A percentile compares a stretch with the other conserved stretches of the same genome.
Conservation (phyloP, 2,888 invertebrate species). For the Opisthograptis luteolata region DNA sequence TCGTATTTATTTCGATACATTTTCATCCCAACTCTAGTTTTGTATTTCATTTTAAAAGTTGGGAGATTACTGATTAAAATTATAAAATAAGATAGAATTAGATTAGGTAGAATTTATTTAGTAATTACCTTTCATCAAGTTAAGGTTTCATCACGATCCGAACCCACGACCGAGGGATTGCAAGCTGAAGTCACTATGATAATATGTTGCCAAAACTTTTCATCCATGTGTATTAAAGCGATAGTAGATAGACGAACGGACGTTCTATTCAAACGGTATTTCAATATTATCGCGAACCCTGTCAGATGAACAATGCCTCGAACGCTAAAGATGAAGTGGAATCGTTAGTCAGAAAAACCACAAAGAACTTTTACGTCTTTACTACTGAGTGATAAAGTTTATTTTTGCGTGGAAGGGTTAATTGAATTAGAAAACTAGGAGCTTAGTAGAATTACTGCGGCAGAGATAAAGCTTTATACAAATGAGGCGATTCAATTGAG, state of each 20-base stretch:
- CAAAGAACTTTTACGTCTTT: slow-evolving; percentile 38
- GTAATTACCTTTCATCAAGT: no score
- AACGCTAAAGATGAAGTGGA: slow-evolving; percentile 66
- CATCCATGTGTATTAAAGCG: slow-evolving; percentile 48
- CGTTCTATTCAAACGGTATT: slow-evolving; percentile 67
- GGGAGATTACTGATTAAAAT: no score
- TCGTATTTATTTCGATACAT: no score
- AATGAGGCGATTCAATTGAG: background rate
- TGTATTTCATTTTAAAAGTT: no score
- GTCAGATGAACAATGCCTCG: slow-evolving; percentile 71
- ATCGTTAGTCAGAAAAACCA: slow-evolving; percentile 61
- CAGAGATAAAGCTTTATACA: slow-evolving; percentile 7
- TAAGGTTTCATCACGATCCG: no score
- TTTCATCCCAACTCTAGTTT: no score
- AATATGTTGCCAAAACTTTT: background rate
- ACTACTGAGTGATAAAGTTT: slow-evolving; percentile 30
- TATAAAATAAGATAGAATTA: no score
- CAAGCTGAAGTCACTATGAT: no score
- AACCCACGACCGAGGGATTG: no score
- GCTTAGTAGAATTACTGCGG: background rate
- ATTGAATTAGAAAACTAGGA: slow-evolving; percentile 20
- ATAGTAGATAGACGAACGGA: slow-evolving; percentile 65
- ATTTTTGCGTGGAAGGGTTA: slow-evolving; percentile 32
- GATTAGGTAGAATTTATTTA: no score
- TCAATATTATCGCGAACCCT: slow-evolving; percentile 76